Base-by-base conservation (phyloP, 2,888 invertebrate genomes). In the Mactromeris polynyma region DNA sequence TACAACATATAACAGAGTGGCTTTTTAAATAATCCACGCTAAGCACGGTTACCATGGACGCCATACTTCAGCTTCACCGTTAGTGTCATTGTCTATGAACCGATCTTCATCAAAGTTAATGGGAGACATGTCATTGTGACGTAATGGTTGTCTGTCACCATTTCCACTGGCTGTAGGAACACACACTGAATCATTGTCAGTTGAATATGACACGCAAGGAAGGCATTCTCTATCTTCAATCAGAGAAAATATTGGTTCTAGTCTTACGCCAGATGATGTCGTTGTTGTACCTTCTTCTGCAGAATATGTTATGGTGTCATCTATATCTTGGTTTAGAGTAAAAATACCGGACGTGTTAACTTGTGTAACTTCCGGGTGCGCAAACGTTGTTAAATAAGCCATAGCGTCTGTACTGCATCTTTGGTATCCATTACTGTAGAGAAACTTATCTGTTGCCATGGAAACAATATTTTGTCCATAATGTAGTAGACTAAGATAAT, bases 21-120 rank as follows among this genome's bases (percentile, higher is more conserved):
- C n/a, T n/a, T n/a, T n/a, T n/a, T n/a, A n/a, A n/a, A n/a, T n/a
- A n/a, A n/a, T n/a, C n/a, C n/a, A n/a, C n/a, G n/a, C n/a, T 58
- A 21, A n/a, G n/a, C 9, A 58, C 58, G n/a, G 31, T 82, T 40
- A 82, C 82, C 82, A 82, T 14, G 82, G 82, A 26, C 82, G 82
- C 82, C 82, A 82, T 17, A 82, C 33, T 33, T 14, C 58, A 21
- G 40, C 11, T 64, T 64, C 26, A 7, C 17, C 31, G 31, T 38
- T 40, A 11, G n/a, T 38, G n/a, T 2, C 33, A 58, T 26, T 64
- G 19, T 64, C 7, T 40, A 2, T 36, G 3, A 21, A 17, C 33
- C 36, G 19, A 54, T 54, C 19, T 21, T 2, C 21, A 21, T 21
- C 1, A 4, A 14, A 54, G 4, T 21, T 36, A 36, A 19, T 31